Percentiles rank a stretch among this genome's conserved stretches.
Conservation (phyloP, 1,140 invertebrate species). For the Eufriesea mexicana region DNA sequence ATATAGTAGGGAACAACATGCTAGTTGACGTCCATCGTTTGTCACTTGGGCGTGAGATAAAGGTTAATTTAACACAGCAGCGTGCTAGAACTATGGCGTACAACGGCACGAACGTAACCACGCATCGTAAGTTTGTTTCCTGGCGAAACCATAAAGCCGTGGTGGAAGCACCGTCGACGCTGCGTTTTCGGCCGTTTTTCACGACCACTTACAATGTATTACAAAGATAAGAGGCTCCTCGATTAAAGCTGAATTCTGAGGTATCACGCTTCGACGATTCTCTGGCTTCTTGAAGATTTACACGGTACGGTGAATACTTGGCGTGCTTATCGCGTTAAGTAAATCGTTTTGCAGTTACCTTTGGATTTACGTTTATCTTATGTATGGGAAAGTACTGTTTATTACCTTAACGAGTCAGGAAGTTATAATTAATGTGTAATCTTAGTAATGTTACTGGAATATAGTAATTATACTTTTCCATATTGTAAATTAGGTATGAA, state of each 20-base stretch:
- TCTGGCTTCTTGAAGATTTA: constrained; percentile 12
- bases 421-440: neutral
- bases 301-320: neutral
- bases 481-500: neutral
- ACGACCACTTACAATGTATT: constrained; percentile 29
- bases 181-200: constrained; percentile 43
- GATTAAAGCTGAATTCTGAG: constrained; percentile 41
- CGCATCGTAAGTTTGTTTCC: constrained; percentile 15
- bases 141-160: constrained; percentile 28
- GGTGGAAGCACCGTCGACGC: neutral
- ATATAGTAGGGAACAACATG: neutral
- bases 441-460: neutral
- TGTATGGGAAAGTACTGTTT: neutral
- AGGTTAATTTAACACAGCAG: constrained; percentile 54
- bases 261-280: constrained; percentile 31
- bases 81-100: neutral
- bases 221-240: constrained; percentile 37
- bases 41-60: constrained; percentile 49
- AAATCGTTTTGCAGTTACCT: constrained; percentile 28
- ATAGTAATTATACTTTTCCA: neutral
- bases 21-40: constrained; percentile 30
- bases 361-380: constrained; percentile 9
- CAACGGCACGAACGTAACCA: constrained; percentile 29
- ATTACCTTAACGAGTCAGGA: neutral
- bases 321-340: constrained; percentile 26